Evolutionary conservation across 2,797 vertebrate species (phyloP).

Genomic region (Sebastiscus tertius): DNA sequence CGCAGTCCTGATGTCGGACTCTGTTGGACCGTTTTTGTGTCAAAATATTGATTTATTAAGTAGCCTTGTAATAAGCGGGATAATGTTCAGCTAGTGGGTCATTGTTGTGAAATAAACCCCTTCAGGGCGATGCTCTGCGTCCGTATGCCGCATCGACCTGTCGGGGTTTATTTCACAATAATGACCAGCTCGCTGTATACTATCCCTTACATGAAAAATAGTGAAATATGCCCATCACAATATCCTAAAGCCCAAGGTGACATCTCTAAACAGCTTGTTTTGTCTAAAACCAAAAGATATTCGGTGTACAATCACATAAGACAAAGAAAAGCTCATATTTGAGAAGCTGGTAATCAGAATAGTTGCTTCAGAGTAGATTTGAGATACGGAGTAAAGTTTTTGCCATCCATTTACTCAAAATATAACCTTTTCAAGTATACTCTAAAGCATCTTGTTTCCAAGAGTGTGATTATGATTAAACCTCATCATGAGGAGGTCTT

Average conservation of each 20-base stretch:
- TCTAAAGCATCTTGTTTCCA: not conserved
- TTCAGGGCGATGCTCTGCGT: too few relatives aligned
- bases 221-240: not conserved
- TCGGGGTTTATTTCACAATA: too few relatives aligned
- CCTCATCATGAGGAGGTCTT: not conserved
- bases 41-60: too few relatives aligned
- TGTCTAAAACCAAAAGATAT: not conserved
- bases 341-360: not conserved
- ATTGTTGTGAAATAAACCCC: too few relatives aligned
- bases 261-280: not conserved
- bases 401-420: not conserved
- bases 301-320: not conserved
- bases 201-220: not conserved
- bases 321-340: not conserved
- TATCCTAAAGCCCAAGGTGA: not conserved
- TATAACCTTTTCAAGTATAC: not conserved
- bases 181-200: too few relatives aligned
- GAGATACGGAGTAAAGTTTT: not conserved
- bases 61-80: too few relatives aligned
- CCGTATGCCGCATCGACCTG: too few relatives aligned
- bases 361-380: not conserved
- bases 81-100: too few relatives aligned
- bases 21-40: too few relatives aligned
- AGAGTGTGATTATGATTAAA: slow-evolving; percentile 8
- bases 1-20: too few relatives aligned